Base-by-base conservation (phyloP, 2,113 vertebrate genomes). In the Sporophila hypoxantha region DNA sequence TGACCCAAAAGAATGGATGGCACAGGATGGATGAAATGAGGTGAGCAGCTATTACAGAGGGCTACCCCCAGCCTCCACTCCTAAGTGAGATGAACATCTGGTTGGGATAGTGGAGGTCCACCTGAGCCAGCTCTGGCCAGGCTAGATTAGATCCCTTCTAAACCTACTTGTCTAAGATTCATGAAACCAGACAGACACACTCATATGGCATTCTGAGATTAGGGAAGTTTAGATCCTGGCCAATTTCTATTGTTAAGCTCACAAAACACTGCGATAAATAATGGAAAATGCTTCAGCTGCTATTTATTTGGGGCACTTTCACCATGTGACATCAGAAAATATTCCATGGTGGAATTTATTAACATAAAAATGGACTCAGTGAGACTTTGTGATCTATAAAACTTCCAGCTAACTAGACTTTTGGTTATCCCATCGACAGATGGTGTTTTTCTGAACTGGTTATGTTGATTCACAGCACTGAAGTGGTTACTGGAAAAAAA, bases 341-440 rank as follows among this genome's bases (percentile, higher is more conserved):
- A 95, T 73, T 82, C 52, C 71, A 85, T 46, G 60, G 61, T 92
- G 91, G 93, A 96, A 95, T 91, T 93, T 91, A 91, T 82, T 87
- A 95, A 93, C 88, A 91, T 90, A 87, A 95, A 93, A 80, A 89
- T 90, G 79, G 80, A 91, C 87, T 84, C 85, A 50, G 85, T 84
- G 78, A 95, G 92, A 94, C 86, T 94, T 92, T 50, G 85, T 91
- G 90, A 95, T 85, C 93, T 93, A 94, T 95, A 93, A 95, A 95
- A 90, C 71, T 96, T 95, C 85, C 50, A 90, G 90, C 91, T 84
- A 91, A 96, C 67, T 79, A 91, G 76, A 76, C 65, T 87, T 96
- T 91, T 96, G 95, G 95, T 97, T 96, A 96, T 94, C 81, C 92
- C 91, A 73, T 95, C 11, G 16, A 85, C 96, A 97, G 96, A 95